These are phyloP conservation scores for Carcina quercana DNA, from an alignment of 2,888 invertebrate species.

Conservation along the genomic window DNA sequence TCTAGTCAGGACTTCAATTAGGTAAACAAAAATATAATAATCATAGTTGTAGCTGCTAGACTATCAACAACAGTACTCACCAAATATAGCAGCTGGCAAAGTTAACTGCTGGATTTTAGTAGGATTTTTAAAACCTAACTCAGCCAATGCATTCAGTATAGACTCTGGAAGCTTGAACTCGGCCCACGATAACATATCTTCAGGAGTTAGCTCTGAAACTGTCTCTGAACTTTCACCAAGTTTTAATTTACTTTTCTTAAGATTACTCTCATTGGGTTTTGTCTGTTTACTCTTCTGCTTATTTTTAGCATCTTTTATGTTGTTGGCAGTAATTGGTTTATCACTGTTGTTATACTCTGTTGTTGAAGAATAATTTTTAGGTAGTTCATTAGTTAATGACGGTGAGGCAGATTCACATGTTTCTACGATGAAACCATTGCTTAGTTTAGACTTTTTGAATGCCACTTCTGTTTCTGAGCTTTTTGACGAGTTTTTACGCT, in stretches of 20 bases:
- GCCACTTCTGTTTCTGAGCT: slow-evolving; percentile 28
- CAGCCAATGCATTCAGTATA: slow-evolving; percentile 83
- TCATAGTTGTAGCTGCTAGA: too few species aligned
- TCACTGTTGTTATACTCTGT: slow-evolving; percentile 14
- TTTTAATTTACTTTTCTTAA: slow-evolving; percentile 29
- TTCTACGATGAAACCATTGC: slow-evolving; percentile 58
- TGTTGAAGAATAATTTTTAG: too few species aligned
- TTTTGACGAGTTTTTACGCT: slow-evolving; percentile 29
- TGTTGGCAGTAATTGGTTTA: slow-evolving; percentile 18
- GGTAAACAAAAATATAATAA: too few species aligned
- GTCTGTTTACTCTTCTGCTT: slow-evolving; percentile 11
- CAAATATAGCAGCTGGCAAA: slow-evolving; percentile 89
- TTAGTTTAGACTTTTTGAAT: slow-evolving; percentile 38
- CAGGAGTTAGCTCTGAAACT: slow-evolving; percentile 36
- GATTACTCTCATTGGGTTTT: slow-evolving; percentile 6
- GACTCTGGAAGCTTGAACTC: slow-evolving; percentile 79
- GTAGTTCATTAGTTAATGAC: slow-evolving; percentile 34
- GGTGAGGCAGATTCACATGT: slow-evolving; percentile 31
- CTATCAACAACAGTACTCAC: slow-evolving; percentile 62
- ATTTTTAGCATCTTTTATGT: slow-evolving; percentile 10
- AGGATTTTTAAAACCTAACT: slow-evolving; percentile 85
- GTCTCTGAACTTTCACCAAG: slow-evolving; percentile 40
- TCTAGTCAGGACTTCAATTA: too few species aligned
- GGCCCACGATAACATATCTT: slow-evolving; percentile 77
- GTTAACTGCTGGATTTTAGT: slow-evolving; percentile 91